These are phyloP conservation scores for Carassius carassius DNA, from an alignment of 2,113 vertebrate species.

Conservation along the genomic window DNA sequence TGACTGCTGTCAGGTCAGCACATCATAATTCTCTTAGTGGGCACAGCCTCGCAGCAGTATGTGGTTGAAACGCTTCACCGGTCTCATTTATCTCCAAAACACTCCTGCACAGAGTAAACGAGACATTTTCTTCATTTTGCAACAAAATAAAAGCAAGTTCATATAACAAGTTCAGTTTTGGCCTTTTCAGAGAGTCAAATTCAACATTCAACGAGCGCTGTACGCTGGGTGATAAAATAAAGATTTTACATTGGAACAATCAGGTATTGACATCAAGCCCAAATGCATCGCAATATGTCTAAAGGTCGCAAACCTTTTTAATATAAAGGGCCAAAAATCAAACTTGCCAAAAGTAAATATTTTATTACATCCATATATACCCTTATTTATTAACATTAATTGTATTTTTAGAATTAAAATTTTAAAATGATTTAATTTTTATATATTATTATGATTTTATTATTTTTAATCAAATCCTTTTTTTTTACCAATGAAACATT, in stretches of 20 bases:
- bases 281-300: background rate
- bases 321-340: no score
- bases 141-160: slow-evolving; percentile 2
- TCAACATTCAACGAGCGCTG: background rate
- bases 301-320: background rate
- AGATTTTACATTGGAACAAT: background rate
- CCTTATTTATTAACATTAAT: no score
- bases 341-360: no score
- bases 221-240: background rate
- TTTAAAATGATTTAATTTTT: no score
- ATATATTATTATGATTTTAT: no score
- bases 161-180: background rate
- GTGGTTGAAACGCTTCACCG: slow-evolving; percentile 11
- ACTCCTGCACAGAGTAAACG: background rate
- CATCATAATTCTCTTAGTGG: slow-evolving; percentile 3
- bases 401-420: no score
- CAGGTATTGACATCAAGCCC: background rate
- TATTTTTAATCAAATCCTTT: no score
- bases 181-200: background rate
- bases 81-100: background rate
- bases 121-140: background rate
- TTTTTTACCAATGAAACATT: no score
- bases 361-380: no score
- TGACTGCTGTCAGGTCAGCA: slow-evolving; percentile 25
- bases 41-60: background rate